phyloP scores from a whole-genome alignment of 2,113 vertebrate species.

The Pardalotus punctatus region DNA sequence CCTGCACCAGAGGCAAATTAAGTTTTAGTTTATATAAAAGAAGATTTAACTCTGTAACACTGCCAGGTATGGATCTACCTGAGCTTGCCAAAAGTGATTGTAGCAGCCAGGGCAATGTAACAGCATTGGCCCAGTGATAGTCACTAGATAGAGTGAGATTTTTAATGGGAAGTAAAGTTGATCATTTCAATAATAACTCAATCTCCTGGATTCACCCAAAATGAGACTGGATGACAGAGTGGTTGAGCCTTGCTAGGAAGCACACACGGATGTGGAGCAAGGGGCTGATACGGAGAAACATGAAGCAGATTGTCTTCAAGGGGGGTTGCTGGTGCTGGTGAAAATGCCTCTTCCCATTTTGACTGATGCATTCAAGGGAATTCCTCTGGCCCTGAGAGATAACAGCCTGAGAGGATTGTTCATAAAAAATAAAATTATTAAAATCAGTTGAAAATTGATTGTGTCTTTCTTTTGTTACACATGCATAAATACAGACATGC shows the following conservation, averaged over 20 bases:
- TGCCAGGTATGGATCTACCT: neutral
- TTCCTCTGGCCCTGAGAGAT: neutral
- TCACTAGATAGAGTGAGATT: neutral
- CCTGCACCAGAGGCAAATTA: neutral
- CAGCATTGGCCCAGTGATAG: fast-evolving
- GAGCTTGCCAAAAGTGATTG: neutral
- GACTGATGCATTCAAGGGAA: neutral
- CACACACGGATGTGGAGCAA: neutral
- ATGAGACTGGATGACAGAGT: neutral
- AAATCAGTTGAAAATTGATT: neutral
- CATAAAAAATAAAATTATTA: neutral
- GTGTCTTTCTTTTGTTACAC: neutral
- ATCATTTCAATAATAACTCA: neutral
- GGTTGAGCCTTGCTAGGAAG: neutral
- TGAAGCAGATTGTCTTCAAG: neutral
- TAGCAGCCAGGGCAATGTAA: neutral
- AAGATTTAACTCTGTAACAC: neutral
- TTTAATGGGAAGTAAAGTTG: neutral
- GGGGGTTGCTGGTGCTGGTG: neutral
- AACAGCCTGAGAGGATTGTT: neutral
- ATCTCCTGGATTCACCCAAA: neutral
- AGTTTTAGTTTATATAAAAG: neutral
- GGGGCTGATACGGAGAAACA: neutral
- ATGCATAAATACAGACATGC: neutral
- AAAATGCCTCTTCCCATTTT: neutral